A percentile compares a stretch with the other conserved stretches of the same genome.
Conservation (phyloP, 2,888 invertebrate species). For the Hemithea aestivaria region DNA sequence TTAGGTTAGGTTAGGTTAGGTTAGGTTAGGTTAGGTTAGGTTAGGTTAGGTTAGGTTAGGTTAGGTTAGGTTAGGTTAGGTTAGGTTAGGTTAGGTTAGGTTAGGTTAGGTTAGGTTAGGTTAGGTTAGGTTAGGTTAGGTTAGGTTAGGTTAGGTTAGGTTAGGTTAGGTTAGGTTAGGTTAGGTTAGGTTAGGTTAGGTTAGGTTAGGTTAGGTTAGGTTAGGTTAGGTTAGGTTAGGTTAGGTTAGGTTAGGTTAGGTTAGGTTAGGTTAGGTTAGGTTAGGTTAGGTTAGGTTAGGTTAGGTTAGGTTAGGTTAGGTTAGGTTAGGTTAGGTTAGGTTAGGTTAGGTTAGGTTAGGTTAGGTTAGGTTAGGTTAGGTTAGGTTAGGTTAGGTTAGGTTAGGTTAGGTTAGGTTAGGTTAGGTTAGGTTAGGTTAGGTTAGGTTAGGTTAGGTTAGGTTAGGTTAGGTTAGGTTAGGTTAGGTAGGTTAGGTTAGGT, state of each 20-base stretch:
- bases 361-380: slow-evolving; percentile 29
- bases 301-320: slow-evolving; percentile 28
- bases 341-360: slow-evolving; percentile 29
- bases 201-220: slow-evolving; percentile 30
- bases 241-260: slow-evolving; percentile 32
- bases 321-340: slow-evolving; percentile 30
- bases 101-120: slow-evolving; percentile 28
- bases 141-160: slow-evolving; percentile 29
- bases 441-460: slow-evolving; percentile 29
- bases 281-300: slow-evolving; percentile 32
- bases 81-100: slow-evolving; percentile 30
- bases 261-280: slow-evolving; percentile 32
- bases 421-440: slow-evolving; percentile 23
- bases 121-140: slow-evolving; percentile 29
- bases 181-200: slow-evolving; percentile 26
- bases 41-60: slow-evolving; percentile 31
- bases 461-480: slow-evolving; percentile 29
- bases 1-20: slow-evolving; percentile 19
- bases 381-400: slow-evolving; percentile 29
- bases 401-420: slow-evolving; percentile 24
- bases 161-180: slow-evolving; percentile 29
- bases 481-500: slow-evolving; percentile 29
- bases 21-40: slow-evolving; percentile 29
- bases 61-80: slow-evolving; percentile 30
- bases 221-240: slow-evolving; percentile 31